A percentile compares a stretch with the other conserved stretches of the same genome.
These are phyloP conservation scores for Yponomeuta plumbellus DNA, from an alignment of 2,888 invertebrate species.

Conservation along the genomic window DNA sequence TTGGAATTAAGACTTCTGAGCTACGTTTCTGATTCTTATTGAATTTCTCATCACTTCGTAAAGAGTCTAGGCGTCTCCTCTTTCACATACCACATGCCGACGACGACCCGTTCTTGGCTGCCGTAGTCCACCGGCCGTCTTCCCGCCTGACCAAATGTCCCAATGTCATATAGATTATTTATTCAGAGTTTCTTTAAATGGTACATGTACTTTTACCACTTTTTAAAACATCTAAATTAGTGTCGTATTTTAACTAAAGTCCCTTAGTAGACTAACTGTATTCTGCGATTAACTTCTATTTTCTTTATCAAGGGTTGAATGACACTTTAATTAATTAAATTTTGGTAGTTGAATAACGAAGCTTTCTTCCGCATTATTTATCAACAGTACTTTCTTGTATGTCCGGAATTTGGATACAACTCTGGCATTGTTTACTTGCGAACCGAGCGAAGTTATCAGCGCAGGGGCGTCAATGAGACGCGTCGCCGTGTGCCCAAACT, in stretches of 20 bases:
- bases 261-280: background rate
- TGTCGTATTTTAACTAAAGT: background rate
- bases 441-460: conserved; percentile 48
- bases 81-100: no score
- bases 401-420: background rate
- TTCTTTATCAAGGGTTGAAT: background rate
- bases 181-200: no score
- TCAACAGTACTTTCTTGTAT: background rate
- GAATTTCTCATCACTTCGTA: no score
- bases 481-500: conserved; percentile 37
- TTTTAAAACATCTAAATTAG: background rate
- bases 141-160: no score
- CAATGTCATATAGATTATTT: no score
- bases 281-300: background rate
- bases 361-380: background rate
- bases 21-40: no score
- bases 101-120: no score
- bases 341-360: background rate
- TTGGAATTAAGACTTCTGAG: no score
- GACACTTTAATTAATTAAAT: background rate
- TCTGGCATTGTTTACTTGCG: background rate
- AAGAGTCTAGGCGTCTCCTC: no score
- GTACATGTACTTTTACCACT: background rate
- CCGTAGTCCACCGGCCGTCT: no score
- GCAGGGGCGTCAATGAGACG: conserved; percentile 63